Conservation (phyloP, 2,113 vertebrate genomes). For the Phylloscopus trochilus region DNA sequence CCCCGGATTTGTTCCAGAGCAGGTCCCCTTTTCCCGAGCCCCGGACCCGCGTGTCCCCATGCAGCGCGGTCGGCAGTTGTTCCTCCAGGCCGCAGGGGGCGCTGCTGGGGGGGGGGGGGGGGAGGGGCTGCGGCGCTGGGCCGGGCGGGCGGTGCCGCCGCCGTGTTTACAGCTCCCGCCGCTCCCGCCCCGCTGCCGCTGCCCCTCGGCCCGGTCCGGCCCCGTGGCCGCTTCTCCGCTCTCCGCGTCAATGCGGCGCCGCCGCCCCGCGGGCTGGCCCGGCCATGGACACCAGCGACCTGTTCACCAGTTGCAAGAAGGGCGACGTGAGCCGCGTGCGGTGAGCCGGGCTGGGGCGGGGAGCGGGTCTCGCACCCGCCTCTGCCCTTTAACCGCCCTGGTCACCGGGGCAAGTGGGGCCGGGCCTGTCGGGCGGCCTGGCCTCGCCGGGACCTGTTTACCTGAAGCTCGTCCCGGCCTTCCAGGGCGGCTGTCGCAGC, state of each 20-base stretch:
- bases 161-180: conserved; percentile 16
- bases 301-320: conserved; percentile 94
- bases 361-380: no score
- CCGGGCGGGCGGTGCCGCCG: neutral
- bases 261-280: conserved; percentile 55
- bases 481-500: neutral
- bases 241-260: conserved; percentile 44
- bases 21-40: no score
- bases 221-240: neutral
- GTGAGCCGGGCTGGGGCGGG: conserved; percentile 67
- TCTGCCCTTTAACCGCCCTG: neutral
- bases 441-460: neutral
- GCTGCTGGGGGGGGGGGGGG: neutral
- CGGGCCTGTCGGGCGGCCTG: neutral
- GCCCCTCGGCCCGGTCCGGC: neutral
- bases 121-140: accelerated
- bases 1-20: no score
- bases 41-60: neutral
- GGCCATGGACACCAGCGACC: conserved; percentile 89
- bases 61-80: no score
- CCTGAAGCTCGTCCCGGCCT: neutral
- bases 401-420: neutral
- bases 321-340: conserved; percentile 92
- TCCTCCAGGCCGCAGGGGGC: neutral
- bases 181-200: neutral